Conservation (phyloP, 2,888 invertebrate genomes). For the Scrobipalpa costella region DNA sequence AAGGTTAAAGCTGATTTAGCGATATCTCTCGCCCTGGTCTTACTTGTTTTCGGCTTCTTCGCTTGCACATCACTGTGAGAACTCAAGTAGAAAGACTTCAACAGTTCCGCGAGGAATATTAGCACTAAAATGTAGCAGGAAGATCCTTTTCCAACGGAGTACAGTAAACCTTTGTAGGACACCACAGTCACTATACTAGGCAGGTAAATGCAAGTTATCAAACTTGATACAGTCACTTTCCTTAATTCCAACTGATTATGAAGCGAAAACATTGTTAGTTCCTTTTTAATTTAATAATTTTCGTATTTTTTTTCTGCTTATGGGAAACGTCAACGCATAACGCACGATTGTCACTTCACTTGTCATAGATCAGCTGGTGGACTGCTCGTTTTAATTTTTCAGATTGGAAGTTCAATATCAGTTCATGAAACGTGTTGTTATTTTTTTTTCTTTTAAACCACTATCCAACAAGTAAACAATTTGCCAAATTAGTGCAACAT, state of each 20-base stretch:
- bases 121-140: conserved; percentile 68
- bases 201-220: conserved; percentile 83
- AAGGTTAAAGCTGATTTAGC: conserved; percentile 74
- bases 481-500: too few relatives aligned
- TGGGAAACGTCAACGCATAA: neutral
- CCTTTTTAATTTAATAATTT: neutral
- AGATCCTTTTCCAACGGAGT: conserved; percentile 81
- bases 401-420: too few relatives aligned
- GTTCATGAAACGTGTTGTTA: too few relatives aligned
- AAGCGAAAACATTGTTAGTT: conserved; percentile 60
- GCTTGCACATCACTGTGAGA: conserved; percentile 57
- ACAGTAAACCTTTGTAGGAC: conserved; percentile 80
- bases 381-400: neutral
- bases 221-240: conserved; percentile 74
- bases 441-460: too few relatives aligned
- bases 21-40: conserved; percentile 70
- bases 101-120: conserved; percentile 76
- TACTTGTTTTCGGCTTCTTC: conserved; percentile 64
- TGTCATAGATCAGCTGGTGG: conserved; percentile 7
- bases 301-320: neutral
- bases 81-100: conserved; percentile 76
- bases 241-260: conserved; percentile 66
- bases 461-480: too few relatives aligned
- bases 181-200: conserved; percentile 80
- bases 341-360: neutral